Conservation (phyloP, 2,888 invertebrate species). For the Platynereis dumerilii region DNA sequence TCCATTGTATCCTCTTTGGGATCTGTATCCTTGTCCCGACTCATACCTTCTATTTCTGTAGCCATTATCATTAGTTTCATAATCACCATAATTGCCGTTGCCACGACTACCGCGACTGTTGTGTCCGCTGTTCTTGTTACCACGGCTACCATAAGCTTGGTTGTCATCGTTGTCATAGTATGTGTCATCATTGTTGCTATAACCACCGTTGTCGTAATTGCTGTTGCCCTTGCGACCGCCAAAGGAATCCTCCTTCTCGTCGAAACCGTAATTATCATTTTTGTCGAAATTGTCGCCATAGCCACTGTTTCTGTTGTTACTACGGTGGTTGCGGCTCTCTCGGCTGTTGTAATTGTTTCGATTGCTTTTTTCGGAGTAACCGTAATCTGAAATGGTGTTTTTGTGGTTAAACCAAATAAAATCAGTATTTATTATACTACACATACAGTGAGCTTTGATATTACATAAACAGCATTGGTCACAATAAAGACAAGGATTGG, state of each 20-base stretch:
- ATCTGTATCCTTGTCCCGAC: background rate
- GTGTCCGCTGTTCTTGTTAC: background rate
- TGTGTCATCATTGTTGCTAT: slow-evolving; percentile 16
- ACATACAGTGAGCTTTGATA: no score
- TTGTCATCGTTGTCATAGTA: slow-evolving; percentile 11
- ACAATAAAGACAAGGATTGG: no score
- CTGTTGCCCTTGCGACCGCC: slow-evolving; percentile 16
- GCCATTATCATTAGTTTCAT: background rate
- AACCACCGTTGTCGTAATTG: slow-evolving; percentile 18
- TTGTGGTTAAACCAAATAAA: no score
- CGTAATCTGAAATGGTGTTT: no score
- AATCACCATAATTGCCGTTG: background rate
- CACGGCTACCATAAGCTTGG: background rate
- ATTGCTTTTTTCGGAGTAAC: background rate
- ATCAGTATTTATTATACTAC: no score
- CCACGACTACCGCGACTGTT: background rate
- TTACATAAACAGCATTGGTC: no score
- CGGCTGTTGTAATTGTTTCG: slow-evolving; percentile 2
- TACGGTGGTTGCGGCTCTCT: no score
- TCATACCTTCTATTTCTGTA: background rate
- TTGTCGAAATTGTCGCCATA: slow-evolving; percentile 19
- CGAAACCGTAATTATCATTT: slow-evolving; percentile 6
- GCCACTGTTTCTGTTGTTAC: slow-evolving; percentile 19
- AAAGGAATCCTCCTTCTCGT: slow-evolving; percentile 11
- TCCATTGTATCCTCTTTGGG: no score